phyloP scores from a whole-genome alignment of 2,888 invertebrate species.

The Luperina nickerlii region DNA sequence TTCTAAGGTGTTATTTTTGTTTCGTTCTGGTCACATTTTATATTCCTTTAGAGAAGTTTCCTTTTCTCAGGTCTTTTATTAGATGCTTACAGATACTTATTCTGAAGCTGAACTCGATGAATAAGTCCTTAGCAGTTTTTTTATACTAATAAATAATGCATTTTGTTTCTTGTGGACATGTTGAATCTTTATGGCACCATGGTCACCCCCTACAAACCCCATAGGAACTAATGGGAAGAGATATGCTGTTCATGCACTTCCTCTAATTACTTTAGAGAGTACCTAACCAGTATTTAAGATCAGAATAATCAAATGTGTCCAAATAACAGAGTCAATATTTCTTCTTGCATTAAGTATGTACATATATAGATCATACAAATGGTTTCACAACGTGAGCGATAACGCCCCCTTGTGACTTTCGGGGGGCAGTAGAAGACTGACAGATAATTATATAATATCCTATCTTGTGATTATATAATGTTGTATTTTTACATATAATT shows the following conservation, averaged over 20 bases:
- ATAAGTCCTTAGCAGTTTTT: not conserved
- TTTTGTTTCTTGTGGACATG: not conserved
- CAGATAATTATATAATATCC: not conserved
- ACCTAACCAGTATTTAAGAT: not conserved
- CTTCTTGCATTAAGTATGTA: not conserved
- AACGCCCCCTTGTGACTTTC: not conserved
- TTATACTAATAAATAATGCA: not conserved
- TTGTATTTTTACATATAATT: no score
- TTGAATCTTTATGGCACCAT: not conserved
- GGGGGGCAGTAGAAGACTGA: not conserved
- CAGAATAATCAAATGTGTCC: not conserved
- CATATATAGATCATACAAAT: no score
- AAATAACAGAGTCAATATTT: not conserved
- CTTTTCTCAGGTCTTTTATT: not conserved
- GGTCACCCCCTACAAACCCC: not conserved
- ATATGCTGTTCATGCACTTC: not conserved
- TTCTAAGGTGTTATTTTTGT: not conserved
- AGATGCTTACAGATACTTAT: no score
- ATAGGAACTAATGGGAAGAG: not conserved
- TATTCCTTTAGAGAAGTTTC: not conserved
- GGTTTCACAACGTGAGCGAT: no score
- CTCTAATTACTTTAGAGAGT: not conserved
- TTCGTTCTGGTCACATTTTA: not conserved
- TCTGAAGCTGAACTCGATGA: not conserved
- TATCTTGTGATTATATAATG: not conserved